These are phyloP conservation scores for Camarhynchus parvulus DNA, from an alignment of 2,113 vertebrate genomes.

Conservation along the genomic window DNA sequence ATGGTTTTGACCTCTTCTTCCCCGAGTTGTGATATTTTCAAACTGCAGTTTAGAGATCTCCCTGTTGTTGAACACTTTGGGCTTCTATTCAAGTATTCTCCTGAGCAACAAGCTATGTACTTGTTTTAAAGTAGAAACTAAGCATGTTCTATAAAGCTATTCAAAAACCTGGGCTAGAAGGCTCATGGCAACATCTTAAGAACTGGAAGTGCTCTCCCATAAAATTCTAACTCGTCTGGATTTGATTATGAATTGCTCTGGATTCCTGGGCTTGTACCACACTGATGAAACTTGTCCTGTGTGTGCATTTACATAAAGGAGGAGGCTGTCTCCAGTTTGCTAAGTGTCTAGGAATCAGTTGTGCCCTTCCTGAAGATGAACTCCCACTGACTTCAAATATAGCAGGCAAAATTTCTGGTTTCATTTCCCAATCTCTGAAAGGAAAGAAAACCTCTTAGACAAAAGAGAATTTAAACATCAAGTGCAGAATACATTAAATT, in stretches of 20 bases:
- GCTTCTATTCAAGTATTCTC: background rate
- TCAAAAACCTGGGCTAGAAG: background rate
- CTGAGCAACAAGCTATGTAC: background rate
- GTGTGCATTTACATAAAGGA: background rate
- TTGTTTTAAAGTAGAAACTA: background rate
- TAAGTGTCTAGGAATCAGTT: background rate
- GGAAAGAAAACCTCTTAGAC: background rate
- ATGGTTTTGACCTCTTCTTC: background rate
- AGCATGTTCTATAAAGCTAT: background rate
- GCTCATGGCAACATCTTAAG: background rate
- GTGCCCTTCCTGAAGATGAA: background rate
- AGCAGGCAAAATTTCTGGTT: background rate
- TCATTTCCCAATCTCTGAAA: background rate
- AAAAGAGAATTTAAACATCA: conserved; percentile 8
- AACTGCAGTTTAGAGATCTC: background rate
- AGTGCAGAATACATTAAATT: background rate
- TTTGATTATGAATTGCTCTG: background rate
- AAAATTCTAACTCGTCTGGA: background rate
- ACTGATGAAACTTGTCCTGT: background rate
- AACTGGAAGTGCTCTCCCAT: background rate
- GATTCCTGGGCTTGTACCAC: background rate
- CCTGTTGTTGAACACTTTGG: background rate
- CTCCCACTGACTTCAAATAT: background rate
- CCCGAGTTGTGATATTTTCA: background rate
- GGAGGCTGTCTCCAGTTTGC: background rate